Base-by-base conservation (phyloP, 2,888 invertebrate genomes). In the Alloscopus bannaensis region DNA sequence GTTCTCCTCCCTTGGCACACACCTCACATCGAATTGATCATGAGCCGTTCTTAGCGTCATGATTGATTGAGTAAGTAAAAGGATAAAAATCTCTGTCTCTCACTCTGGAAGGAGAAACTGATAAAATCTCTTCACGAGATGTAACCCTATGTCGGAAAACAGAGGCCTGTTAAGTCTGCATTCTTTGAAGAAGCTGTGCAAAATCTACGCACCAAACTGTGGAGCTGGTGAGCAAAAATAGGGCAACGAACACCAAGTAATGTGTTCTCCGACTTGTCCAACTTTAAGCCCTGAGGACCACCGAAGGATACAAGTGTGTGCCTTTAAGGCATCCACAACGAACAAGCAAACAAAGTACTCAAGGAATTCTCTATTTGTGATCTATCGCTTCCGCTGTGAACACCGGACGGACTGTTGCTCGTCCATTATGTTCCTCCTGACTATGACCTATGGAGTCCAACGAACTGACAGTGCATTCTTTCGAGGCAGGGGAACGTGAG, bases 1-100 rank as follows among this genome's bases (percentile, higher is more conserved):
- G 31, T 8, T 20, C 18, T 20, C 31, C 40, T 40, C 36, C n/a
- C 55, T 18, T 4, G 16, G 22, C 24, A n/a, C n/a, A n/a, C n/a
- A n/a, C n/a, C n/a, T n/a, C 26, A 70, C n/a, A 31, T 36, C 42
- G 52, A 59, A 69, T 69, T 69, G 42, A 69, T 69, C 69, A 40
- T 52, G 40, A 66, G 22, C 50, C 47, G 42, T 57, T 73, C 73
- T 65, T 42, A 65, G 57, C 52, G 73, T 73, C 65, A 64, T 72
- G 72, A 72, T 72, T 72, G 72, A 72, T 72, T 72, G 72, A 42
- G 29, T 40, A 64, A n/a, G 16, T 60, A 36, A 11, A 29, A 20
- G 22, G 47, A 47, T 66, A 66, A 47, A 29, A 45, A 31, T 24
- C n/a, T 45, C 22, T 36, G 28, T 24, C 20, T 42, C 28, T 29